Evolutionary conservation across 2,888 invertebrate genomes (phyloP), one percentile per base, ranked within the genome.

Genomic region (Leucophora obtusa): DNA sequence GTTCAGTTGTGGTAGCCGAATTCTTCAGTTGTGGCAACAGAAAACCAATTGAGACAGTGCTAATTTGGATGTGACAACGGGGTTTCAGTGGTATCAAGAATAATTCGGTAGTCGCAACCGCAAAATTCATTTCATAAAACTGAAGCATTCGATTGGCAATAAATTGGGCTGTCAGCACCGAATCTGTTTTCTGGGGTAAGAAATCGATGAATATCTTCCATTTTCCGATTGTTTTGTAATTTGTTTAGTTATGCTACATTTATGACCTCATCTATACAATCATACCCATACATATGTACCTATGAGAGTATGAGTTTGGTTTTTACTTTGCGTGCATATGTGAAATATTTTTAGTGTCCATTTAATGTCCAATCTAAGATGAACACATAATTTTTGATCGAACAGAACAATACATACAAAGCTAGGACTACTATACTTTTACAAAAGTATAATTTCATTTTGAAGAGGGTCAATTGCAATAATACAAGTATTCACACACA

Each of bases 371-470:
- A 89, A 88, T 89, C 87, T 87, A 86, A 88, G 87, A 88, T 88
- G 87, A 86, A 85, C 85, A 87, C 87, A 89, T 89, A 89, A 89
- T 87, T 89, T 89, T 86, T 89, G 88, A 89, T 89, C 89, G 88
- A 89, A 83, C 80, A 14, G 4, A 28, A 28, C 28, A 38, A 11
- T 54, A 51, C 14, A 59, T 28, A 28, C 28, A 24, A 58, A 53
- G 51, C 38, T 56, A 50, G 65, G 60, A 65, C 53, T 66, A 72
- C 47, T 9, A n/a, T 62, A 50, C 38, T 3, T 62, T 33, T 63
- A 71, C 43, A 60, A 73, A 81, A 73, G 56, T 50, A 71, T 77
- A 69, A 53, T 81, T 81, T 60, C 60, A 35, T 50, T 65, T 66
- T 70, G 51, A 81, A 73, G 69, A 81, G 69, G 72, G 72, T 81